phyloP scores from a whole-genome alignment of 2,888 invertebrate genomes.

The Blastobasis adustella region DNA sequence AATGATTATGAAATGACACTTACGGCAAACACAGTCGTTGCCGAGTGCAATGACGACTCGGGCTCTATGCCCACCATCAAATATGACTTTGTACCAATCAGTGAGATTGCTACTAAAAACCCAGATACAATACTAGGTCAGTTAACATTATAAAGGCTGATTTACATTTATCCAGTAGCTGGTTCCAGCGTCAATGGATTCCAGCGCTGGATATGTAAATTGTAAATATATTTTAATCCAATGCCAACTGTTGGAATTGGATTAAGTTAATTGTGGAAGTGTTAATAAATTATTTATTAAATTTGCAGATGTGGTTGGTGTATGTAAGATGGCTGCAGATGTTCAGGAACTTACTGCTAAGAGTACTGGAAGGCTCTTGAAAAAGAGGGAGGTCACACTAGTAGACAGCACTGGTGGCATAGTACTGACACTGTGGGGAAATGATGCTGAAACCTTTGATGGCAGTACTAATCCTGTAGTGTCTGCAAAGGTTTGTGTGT shows the following conservation, averaged over 20 bases:
- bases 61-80: slow-evolving; percentile 83
- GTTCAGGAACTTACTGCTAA: slow-evolving; percentile 82
- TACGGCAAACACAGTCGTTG: slow-evolving; percentile 80
- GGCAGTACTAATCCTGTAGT: slow-evolving; percentile 85
- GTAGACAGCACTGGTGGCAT: slow-evolving; percentile 89
- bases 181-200: too few relatives aligned
- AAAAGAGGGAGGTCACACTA: slow-evolving; percentile 90
- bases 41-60: slow-evolving; percentile 73
- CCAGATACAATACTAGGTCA: slow-evolving; percentile 83
- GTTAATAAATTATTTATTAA: neutral
- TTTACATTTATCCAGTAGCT: too few relatives aligned
- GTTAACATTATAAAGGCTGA: slow-evolving; percentile 12
- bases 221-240: too few relatives aligned
- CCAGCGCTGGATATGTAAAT: too few relatives aligned
- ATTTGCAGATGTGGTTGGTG: slow-evolving; percentile 89
- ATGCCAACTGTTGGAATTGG: too few relatives aligned
- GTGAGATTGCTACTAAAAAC: slow-evolving; percentile 79
- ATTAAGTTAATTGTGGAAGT: too few relatives aligned
- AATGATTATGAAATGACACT: slow-evolving; percentile 98
- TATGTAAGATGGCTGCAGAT: slow-evolving; percentile 85
- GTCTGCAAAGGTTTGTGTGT: slow-evolving; percentile 79
- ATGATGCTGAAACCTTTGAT: slow-evolving; percentile 89
- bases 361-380: slow-evolving; percentile 86
- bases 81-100: slow-evolving; percentile 86
- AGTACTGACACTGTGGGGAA: slow-evolving; percentile 93